Evolutionary conservation across 1,140 invertebrate species (phyloP), one percentile per base, ranked within the genome.

Genomic region (Drosophila cardini): DNA sequence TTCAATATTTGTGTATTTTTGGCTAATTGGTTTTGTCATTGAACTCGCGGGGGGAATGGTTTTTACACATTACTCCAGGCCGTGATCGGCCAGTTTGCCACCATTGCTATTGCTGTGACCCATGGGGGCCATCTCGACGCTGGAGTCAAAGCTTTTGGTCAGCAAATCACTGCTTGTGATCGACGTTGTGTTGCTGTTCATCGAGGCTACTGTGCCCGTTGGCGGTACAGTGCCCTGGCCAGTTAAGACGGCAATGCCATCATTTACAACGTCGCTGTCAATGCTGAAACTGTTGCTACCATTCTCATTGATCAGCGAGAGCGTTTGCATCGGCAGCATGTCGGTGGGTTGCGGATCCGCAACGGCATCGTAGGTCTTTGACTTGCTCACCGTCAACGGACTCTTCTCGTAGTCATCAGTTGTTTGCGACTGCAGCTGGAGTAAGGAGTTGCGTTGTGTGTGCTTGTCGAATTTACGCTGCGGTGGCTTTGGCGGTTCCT

Each of bases 131-230:
- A 91, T 50, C 57, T 91, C 90, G 45, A 91, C 72, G 63, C 86
- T 91, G n/a, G 90, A 91, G 46, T 91, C 90, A 43, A 91, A 91
- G 69, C 90, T 91, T 65, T 91, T 91, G 18, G 90, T 91, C 63
- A 91, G 67, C 58, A 87, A 13, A 30, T 91, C 90, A 40, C 90
- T 91, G 76, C 90, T 91, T 5, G 90, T 91, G n/a, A 90, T 80
- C 48, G 90, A 90, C 46, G 79, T 91, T 15, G 90, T 91, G 65
- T 86, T 91, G 76, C 90, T 91, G 68, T 69, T 83, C 34, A 87
- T 21, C 43, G 83, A 71, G 10, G 80, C 55, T 46, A 61, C 48
- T 9, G 57, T 61, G 10, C 60, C 40, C 18, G 36, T 50, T n/a
- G 61, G 50, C 21, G 69, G 42, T 42, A 16, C 52, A 38, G 62